A percentile compares a stretch with the other conserved stretches of the same genome.
Evolutionary conservation across 2,888 invertebrate genomes (phyloP).

Genomic region (Neria commutata): DNA sequence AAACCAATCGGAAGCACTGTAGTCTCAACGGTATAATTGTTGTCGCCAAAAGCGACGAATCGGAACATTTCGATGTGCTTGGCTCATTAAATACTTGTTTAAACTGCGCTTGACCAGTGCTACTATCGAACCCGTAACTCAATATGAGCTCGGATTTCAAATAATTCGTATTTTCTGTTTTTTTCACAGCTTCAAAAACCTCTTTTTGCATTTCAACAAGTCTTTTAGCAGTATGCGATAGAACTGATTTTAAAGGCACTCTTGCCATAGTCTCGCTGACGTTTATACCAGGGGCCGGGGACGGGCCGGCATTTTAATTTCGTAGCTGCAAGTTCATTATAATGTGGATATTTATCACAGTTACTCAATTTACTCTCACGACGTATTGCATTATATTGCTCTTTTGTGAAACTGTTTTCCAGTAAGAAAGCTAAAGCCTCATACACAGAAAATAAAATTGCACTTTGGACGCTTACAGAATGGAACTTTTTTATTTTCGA

Average conservation of each 20-base stretch:
- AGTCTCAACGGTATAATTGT: background rate
- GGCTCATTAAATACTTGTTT: background rate
- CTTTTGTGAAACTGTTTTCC: slow-evolving; percentile 11
- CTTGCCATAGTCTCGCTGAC: slow-evolving; percentile 1
- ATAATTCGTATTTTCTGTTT: background rate
- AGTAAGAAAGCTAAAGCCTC: background rate
- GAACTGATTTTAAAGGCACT: background rate
- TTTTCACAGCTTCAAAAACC: slow-evolving; percentile 1
- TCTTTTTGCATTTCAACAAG: slow-evolving; percentile 4
- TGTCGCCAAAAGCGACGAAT: background rate
- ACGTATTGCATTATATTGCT: slow-evolving; percentile 10
- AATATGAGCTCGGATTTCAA: slow-evolving; percentile 4
- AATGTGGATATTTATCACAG: slow-evolving; percentile 12
- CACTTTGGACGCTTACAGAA: background rate
- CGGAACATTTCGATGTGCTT: background rate
- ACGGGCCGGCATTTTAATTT: slow-evolving; percentile 14
- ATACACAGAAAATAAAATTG: background rate
- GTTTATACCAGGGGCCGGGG: background rate
- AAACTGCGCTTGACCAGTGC: background rate
- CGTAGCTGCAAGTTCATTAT: slow-evolving; percentile 18
- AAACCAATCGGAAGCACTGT: background rate
- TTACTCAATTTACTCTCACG: slow-evolving; percentile 5
- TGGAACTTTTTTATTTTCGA: slow-evolving; percentile 6
- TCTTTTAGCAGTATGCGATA: slow-evolving; percentile 5
- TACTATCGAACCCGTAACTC: slow-evolving; percentile 2